A percentile compares a stretch with the other conserved stretches of the same genome.
Conservation (phyloP, 2,113 vertebrate genomes). For the Platysteira castanea region DNA sequence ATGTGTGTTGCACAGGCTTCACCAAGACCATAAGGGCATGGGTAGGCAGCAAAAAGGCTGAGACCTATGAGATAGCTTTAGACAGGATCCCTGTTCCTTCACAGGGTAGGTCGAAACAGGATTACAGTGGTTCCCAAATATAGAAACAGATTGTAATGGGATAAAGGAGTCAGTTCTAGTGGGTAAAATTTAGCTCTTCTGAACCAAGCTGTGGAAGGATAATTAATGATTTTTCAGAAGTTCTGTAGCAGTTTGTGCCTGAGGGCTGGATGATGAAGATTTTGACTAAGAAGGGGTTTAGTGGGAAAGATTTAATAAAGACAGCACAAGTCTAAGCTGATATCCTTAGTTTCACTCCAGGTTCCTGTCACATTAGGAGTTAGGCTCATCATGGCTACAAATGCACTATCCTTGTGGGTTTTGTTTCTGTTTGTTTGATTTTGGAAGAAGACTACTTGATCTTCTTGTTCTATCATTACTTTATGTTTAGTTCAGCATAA, state of each 20-base stretch:
- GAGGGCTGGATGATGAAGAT: neutral
- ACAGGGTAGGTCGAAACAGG: neutral
- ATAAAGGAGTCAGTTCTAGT: neutral
- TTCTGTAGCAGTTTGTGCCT: neutral
- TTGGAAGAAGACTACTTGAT: neutral
- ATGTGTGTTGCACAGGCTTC: neutral
- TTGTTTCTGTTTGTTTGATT: neutral
- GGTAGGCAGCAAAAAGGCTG: neutral
- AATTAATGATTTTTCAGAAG: neutral
- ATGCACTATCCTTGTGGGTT: neutral
- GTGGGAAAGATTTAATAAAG: neutral
- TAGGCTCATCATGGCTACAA: neutral
- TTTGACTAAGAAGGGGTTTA: neutral
- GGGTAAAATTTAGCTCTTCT: neutral
- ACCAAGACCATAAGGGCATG: neutral
- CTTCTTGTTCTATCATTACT: neutral
- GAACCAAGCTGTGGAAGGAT: neutral
- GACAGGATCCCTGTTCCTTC: neutral
- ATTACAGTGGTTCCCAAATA: neutral
- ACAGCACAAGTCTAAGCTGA: neutral
- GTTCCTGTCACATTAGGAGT: neutral
- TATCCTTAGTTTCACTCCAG: neutral
- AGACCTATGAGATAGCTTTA: neutral
- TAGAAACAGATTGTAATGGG: neutral
- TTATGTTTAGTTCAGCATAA: neutral